Conservation (phyloP, 2,888 invertebrate species). For the Schizotus pectinicornis region DNA sequence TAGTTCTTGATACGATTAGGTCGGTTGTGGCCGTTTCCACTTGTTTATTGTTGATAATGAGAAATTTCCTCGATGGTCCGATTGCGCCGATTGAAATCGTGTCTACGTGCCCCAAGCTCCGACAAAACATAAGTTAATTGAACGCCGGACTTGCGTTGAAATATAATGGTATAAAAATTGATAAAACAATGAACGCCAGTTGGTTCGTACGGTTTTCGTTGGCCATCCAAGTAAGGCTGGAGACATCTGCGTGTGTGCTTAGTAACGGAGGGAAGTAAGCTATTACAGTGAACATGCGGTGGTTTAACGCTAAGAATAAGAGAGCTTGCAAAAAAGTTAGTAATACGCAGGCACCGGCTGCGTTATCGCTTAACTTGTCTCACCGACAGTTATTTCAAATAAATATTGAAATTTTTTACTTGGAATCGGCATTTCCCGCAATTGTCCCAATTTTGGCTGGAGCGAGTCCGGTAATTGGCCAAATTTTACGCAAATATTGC, state of each 20-base stretch:
- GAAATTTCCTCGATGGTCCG: too few relatives aligned
- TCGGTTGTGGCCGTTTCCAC: too few relatives aligned
- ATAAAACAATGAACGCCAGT: conserved; percentile 45
- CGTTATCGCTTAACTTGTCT: conserved; percentile 40
- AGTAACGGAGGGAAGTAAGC: conserved; percentile 51
- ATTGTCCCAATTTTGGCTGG: conserved; percentile 1
- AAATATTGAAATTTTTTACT: conserved; percentile 10
- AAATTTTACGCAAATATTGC: too few relatives aligned
- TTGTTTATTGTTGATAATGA: too few relatives aligned
- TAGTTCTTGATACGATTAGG: too few relatives aligned
- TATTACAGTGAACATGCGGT: conserved; percentile 53
- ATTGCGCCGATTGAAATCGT: background rate
- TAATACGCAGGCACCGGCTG: conserved; percentile 43
- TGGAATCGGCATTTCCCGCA: background rate
- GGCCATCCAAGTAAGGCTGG: conserved; percentile 41
- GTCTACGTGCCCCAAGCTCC: background rate
- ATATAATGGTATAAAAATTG: conserved; percentile 37
- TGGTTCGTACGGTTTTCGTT: conserved; percentile 39
- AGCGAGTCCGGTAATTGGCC: too few relatives aligned
- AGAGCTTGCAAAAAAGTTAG: conserved; percentile 48
- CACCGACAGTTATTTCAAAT: conserved; percentile 14
- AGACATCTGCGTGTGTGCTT: conserved; percentile 54
- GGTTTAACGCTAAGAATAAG: conserved; percentile 50
- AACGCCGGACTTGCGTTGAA: conserved; percentile 17
- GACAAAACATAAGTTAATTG: conserved; percentile 18